Evolutionary conservation across 2,888 invertebrate genomes (phyloP), one percentile per base, ranked within the genome.

Genomic region (Agriopis leucophaearia): DNA sequence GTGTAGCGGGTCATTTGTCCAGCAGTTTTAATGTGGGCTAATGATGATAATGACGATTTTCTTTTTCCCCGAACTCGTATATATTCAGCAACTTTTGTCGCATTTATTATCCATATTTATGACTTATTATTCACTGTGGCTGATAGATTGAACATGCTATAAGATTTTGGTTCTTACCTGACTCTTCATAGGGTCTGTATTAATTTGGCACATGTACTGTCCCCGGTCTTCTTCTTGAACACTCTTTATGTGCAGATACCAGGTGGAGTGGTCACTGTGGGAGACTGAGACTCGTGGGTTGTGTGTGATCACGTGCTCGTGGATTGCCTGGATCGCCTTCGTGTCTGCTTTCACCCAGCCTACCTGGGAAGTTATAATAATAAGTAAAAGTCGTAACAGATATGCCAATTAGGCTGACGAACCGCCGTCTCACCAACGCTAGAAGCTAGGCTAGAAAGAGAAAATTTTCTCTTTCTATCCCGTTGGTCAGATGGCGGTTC

Each of bases 131-230:
- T 27, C 27, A 27, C 1, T 27, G 27, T 27, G 27, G 27, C 27
- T 27, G 27, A 27, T 5, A 27, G 5, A 27, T 27, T 27, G 13
- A 7, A 7, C 2, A 0, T 9, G 16, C 47, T 18, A 9, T 10
- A 15, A 18, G 27, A 27, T 18, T 48, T 4, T 27, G 10, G 10
- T 8, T 59, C 81, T 79, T 75, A 97, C 96, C 95, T 97, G 97
- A 89, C 96, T 97, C 81, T 96, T 97, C 97, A 97, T 97, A 38
- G 97, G 97, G 85, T 97, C 96, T n/a, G 97, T 97, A 90, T 97
- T 97, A 81, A 97, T 96, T 92, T 97, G 97, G 88, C 97, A 97
- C 97, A 97, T 97, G 93, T 97, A 97, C 76, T 96, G 95, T 15
- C 97, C 97, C 56, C 96, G 94, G 84, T 98, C 98, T 81, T 97